Conservation (phyloP, 1,140 invertebrate species). For the Aphelenchoides fujianensis region DNA sequence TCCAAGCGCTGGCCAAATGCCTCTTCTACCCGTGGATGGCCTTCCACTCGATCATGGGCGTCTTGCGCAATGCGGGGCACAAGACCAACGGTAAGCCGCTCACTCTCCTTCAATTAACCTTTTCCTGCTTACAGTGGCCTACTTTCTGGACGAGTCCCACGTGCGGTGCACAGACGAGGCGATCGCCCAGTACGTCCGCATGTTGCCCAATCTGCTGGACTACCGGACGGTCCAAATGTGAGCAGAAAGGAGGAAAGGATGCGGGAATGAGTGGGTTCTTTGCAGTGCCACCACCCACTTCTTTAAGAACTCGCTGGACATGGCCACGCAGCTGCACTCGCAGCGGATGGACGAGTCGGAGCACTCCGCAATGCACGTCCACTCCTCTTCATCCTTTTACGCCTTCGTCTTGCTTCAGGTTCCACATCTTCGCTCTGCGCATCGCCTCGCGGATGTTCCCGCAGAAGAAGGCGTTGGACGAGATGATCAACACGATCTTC, state of each 20-base stretch:
- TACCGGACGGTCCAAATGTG: not conserved
- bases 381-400: no score
- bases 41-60: constrained; percentile 8
- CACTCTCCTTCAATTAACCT: no score
- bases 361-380: not conserved
- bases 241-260: not conserved
- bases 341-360: not conserved
- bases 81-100: no score
- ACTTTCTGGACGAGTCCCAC: constrained; percentile 8
- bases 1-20: not conserved
- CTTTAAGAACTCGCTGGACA: not conserved
- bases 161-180: not conserved
- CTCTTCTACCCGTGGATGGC: constrained; percentile 6
- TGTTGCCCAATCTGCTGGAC: constrained; percentile 10
- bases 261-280: not conserved
- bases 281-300: constrained; percentile 4
- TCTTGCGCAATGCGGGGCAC: constrained; percentile 8
- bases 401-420: no score
- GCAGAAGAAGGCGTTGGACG: not conserved
- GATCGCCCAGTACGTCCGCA: not conserved
- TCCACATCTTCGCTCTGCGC: not conserved
- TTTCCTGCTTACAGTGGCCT: no score
- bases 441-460: not conserved
- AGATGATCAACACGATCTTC: not conserved
- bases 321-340: not conserved